Evolutionary conservation across 1,140 invertebrate genomes (phyloP).

Genomic region (Nilaparvata lugens): DNA sequence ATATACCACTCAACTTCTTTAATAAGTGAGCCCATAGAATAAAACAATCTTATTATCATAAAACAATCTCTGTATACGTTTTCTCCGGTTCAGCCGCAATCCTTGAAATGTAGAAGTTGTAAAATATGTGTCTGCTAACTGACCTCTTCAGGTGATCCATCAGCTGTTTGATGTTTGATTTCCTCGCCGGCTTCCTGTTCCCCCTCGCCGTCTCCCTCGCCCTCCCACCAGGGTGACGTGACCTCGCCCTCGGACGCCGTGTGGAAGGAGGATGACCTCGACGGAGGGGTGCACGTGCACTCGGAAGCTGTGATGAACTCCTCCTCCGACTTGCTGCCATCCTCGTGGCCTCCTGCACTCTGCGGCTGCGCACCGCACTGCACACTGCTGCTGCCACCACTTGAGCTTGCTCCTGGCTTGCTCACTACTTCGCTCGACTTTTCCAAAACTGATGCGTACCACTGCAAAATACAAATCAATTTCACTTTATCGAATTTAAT

Average conservation of each 20-base stretch:
- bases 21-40: no score
- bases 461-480: background rate
- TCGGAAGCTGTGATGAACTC: constrained; percentile 61
- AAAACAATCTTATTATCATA: no score
- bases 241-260: constrained; percentile 53
- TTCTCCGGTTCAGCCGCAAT: no score
- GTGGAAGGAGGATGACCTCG: constrained; percentile 52
- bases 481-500: background rate
- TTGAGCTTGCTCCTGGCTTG: no score
- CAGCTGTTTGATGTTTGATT: background rate
- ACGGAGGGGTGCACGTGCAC: constrained; percentile 50
- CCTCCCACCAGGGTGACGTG: constrained; percentile 43
- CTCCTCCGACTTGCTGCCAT: constrained; percentile 34
- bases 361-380: no score
- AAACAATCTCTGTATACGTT: no score
- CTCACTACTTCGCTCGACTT: no score
- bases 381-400: no score
- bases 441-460: constrained; percentile 1
- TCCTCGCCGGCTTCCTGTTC: constrained; percentile 14
- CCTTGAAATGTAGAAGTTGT: no score
- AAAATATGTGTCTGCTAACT: no score
- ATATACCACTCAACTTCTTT: no score
- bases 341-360: background rate
- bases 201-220: constrained; percentile 27
- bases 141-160: background rate